phyloP scores from a whole-genome alignment of 2,113 vertebrate genomes.

The Dascyllus trimaculatus region DNA sequence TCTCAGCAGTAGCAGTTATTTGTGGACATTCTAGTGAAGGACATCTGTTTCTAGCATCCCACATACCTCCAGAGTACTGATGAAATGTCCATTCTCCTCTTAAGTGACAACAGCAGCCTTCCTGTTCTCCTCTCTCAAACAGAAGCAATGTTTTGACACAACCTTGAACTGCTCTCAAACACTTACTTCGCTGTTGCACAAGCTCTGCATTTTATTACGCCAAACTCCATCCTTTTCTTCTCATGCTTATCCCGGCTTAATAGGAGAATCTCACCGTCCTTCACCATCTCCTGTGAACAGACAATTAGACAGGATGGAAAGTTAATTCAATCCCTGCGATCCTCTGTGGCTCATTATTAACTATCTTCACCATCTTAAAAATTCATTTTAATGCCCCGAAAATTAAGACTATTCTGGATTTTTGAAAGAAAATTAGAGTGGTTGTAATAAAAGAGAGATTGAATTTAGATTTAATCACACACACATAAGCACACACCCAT shows the following conservation, averaged over 20 bases:
- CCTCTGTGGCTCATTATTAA: slow-evolving; percentile 21
- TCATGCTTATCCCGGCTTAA: slow-evolving; percentile 13
- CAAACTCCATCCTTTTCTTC: not conserved
- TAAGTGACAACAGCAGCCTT: not conserved
- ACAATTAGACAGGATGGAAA: not conserved
- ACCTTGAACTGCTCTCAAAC: slow-evolving; percentile 33
- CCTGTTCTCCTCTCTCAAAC: not conserved
- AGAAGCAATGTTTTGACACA: slow-evolving; percentile 12
- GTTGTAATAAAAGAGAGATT: not conserved
- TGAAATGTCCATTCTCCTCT: slow-evolving; percentile 11
- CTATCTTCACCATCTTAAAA: not conserved
- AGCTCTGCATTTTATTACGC: slow-evolving; percentile 26
- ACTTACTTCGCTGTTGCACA: slow-evolving; percentile 21
- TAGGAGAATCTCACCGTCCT: slow-evolving; percentile 14
- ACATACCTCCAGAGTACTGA: not conserved
- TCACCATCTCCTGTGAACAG: slow-evolving; percentile 17
- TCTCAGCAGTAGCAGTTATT: not conserved
- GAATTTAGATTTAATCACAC: slow-evolving; percentile 45
- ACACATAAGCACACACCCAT: not conserved
- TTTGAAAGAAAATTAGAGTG: not conserved
- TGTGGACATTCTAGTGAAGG: not conserved
- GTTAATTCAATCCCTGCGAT: slow-evolving; percentile 18
- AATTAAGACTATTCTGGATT: not conserved
- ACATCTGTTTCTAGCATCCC: not conserved
- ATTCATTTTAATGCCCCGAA: not conserved